Conservation (phyloP, 2,113 vertebrate genomes). For the Rhinichthys klamathensis region DNA sequence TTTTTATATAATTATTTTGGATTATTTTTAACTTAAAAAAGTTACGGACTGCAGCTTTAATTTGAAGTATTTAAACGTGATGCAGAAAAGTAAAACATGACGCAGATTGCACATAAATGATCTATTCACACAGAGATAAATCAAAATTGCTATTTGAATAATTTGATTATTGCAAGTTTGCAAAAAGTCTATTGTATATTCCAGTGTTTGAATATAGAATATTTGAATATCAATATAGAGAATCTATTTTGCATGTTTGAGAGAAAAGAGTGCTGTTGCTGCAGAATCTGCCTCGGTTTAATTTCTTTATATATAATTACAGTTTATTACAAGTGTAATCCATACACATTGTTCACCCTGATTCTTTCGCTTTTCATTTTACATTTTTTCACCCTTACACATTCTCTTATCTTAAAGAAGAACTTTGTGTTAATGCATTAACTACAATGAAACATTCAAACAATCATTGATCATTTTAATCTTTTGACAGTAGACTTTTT, state of each 20-base stretch:
- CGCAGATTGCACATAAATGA: background rate
- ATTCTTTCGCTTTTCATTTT: background rate
- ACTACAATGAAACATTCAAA: background rate
- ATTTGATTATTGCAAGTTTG: background rate
- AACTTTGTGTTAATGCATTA: too few relatives aligned
- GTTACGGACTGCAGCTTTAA: too few relatives aligned
- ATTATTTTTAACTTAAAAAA: too few relatives aligned
- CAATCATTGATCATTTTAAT: background rate
- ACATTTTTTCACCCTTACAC: background rate
- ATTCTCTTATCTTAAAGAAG: background rate
- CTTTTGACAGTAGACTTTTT: background rate
- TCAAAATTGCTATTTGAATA: too few relatives aligned
- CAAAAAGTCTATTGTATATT: background rate
- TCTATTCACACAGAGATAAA: background rate
- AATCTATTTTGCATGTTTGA: constrained; percentile 2
- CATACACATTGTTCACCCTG: background rate
- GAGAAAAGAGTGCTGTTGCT: background rate
- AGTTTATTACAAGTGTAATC: background rate
- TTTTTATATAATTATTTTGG: too few relatives aligned
- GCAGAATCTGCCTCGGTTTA: background rate
- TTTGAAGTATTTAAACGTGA: background rate
- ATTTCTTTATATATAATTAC: background rate
- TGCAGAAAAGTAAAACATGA: background rate
- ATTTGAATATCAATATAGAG: background rate
- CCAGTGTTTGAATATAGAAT: background rate